Conservation (phyloP, 2,113 vertebrate genomes). For the Brevimyrus niger region DNA sequence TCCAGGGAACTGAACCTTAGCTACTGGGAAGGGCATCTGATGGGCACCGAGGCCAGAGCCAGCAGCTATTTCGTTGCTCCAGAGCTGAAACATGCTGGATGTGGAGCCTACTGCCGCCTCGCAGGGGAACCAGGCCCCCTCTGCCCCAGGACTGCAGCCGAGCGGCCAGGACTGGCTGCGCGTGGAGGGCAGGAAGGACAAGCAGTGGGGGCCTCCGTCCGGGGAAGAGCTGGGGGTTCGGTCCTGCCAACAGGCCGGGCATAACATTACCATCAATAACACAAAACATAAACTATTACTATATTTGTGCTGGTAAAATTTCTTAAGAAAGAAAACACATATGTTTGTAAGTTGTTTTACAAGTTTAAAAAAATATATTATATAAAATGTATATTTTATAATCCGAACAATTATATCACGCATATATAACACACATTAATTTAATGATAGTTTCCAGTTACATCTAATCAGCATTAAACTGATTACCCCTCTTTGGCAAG, state of each 20-base stretch:
- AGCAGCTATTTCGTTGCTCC: slow-evolving; percentile 36
- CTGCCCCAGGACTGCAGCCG: not conserved
- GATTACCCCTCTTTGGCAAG: not conserved
- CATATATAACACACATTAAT: not conserved
- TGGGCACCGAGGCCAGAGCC: slow-evolving; percentile 27
- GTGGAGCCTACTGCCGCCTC: slow-evolving; percentile 22
- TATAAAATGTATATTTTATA: not conserved
- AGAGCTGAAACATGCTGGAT: slow-evolving; percentile 43
- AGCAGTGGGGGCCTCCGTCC: slow-evolving; percentile 16
- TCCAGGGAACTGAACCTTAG: slow-evolving; percentile 39
- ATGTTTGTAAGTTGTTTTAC: not conserved
- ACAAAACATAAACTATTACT: not conserved
- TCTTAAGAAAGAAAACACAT: not conserved
- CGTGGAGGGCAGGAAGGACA: slow-evolving; percentile 28
- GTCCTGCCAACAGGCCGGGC: slow-evolving; percentile 23
- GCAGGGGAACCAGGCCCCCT: slow-evolving; percentile 16
- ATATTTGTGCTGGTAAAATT: not conserved
- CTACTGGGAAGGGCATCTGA: slow-evolving; percentile 35
- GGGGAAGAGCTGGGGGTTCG: slow-evolving; percentile 34
- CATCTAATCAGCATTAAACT: not conserved
- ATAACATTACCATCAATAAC: not conserved
- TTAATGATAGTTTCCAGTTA: not conserved
- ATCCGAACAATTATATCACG: not conserved
- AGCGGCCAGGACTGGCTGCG: slow-evolving; percentile 23
- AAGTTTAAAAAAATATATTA: not conserved